Evolutionary conservation across 1,140 invertebrate species (phyloP), one percentile per base, ranked within the genome.

Genomic region (Diprion similis): DNA sequence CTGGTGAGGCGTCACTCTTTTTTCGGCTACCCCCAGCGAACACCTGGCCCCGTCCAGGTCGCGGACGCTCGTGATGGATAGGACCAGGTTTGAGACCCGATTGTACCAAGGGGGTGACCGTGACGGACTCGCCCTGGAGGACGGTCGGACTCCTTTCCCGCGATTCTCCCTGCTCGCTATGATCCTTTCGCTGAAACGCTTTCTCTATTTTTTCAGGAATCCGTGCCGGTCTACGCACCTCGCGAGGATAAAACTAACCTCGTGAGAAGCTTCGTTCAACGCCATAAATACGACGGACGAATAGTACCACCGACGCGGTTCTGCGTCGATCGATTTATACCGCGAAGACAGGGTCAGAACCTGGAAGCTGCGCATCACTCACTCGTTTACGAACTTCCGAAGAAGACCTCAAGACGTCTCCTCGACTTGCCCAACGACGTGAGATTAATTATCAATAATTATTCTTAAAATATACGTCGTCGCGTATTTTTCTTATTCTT

Each of bases 281-380:
- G 11, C 4, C 51, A 17, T 59, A 13, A 59, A 59, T 17, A 10
- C 11, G 51, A 59, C n/a, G 51, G n/a, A 4, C 24, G 24, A 37
- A 37, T 6, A 6, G 24, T 59, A 6, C 51, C 51, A 9, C 11
- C 11, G 51, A 13, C n/a, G n/a, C 51, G n/a, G 51, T 59, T 13
- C n/a, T 79, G 0, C 18, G 11, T 8, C 68, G 84, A 85, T 7
- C 77, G 84, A 78, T 84, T 84, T 71, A 80, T 84, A 67, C 75
- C 80, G 0, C 46, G n/a, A 0, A 75, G 80, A 19, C 48, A 66
- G 0, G 69, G 75, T 8, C 66, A 75, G 1, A 79, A 72, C 59
- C 7, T 71, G n/a, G 80, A 82, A 0, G 74, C 69, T 0, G 71
- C 80, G 1, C 71, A 78, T 66, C 77, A 79, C 65, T 37, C 74